These are phyloP conservation scores for Sparus aurata DNA, from an alignment of 2,797 vertebrate genomes.

Conservation along the genomic window DNA sequence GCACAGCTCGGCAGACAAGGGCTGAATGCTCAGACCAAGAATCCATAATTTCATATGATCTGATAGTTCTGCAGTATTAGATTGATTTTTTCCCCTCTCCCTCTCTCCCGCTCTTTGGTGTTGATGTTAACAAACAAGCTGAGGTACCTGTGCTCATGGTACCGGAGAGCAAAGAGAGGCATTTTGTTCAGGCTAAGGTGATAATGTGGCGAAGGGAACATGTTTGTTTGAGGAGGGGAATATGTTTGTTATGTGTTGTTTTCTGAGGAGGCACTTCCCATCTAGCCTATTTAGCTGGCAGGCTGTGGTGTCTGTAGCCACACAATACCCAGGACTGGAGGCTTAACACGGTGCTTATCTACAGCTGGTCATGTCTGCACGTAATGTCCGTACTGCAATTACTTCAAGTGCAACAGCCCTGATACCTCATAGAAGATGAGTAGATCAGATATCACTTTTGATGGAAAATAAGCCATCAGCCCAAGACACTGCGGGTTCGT, in stretches of 20 bases:
- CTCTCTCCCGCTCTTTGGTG: conserved; percentile 81
- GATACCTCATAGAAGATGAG: conserved; percentile 32
- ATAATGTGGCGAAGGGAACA: conserved; percentile 75
- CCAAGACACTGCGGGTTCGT: not conserved
- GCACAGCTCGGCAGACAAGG: conserved; percentile 92
- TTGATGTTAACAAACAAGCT: conserved; percentile 90
- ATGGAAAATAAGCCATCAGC: conserved; percentile 23
- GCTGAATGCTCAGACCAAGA: conserved; percentile 93
- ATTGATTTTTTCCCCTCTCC: conserved; percentile 86
- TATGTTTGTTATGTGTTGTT: conserved; percentile 74
- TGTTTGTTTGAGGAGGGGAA: conserved; percentile 75
- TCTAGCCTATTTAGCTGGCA: conserved; percentile 47
- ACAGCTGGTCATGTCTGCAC: conserved; percentile 23
- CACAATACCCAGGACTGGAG: conserved; percentile 48
- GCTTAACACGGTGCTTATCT: conserved; percentile 53
- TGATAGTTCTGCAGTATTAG: conserved; percentile 93
- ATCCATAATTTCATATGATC: conserved; percentile 95
- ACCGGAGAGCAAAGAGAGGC: conserved; percentile 73
- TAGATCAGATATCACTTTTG: conserved; percentile 34
- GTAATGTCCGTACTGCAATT: conserved; percentile 26
- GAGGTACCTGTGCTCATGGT: conserved; percentile 84
- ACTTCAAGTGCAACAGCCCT: conserved; percentile 14
- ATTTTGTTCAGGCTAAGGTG: conserved; percentile 75
- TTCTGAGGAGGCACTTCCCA: conserved; percentile 62
- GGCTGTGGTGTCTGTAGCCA: conserved; percentile 39